These are phyloP conservation scores for Eupithecia tripunctaria DNA, from an alignment of 2,888 invertebrate genomes.

Conservation along the genomic window DNA sequence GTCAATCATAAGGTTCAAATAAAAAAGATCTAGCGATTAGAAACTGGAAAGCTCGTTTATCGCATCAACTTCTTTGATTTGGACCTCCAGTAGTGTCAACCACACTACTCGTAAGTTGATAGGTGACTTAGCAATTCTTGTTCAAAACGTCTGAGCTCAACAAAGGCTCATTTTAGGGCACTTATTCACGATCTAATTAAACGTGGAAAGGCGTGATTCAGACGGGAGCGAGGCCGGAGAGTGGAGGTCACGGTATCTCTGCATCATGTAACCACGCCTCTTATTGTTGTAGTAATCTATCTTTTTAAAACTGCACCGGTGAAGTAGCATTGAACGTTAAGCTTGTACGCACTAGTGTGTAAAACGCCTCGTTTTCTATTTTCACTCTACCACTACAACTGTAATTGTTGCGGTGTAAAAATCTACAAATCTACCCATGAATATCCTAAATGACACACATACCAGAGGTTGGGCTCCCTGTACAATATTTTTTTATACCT, in stretches of 20 bases:
- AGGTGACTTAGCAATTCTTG: neutral
- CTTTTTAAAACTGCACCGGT: constrained; percentile 44
- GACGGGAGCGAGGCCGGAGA: constrained; percentile 63
- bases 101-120: neutral
- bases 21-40: neutral
- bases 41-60: neutral
- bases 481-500: neutral
- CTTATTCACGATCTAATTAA: constrained; percentile 51
- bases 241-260: constrained; percentile 61
- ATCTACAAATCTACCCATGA: neutral
- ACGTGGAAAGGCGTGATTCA: constrained; percentile 55
- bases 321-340: neutral
- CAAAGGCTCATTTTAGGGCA: neutral
- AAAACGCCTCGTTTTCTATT: neutral
- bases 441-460: neutral
- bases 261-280: constrained; percentile 65
- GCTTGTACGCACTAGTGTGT: neutral
- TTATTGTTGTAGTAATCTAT: constrained; percentile 67
- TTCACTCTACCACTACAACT: no score
- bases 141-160: neutral
- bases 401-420: no score
- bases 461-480: neutral
- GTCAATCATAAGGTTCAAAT: neutral
- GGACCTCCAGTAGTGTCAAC: neutral
- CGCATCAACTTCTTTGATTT: neutral